phyloP scores from a whole-genome alignment of 2,113 vertebrate species.

The Callocephalon fimbriatum region DNA sequence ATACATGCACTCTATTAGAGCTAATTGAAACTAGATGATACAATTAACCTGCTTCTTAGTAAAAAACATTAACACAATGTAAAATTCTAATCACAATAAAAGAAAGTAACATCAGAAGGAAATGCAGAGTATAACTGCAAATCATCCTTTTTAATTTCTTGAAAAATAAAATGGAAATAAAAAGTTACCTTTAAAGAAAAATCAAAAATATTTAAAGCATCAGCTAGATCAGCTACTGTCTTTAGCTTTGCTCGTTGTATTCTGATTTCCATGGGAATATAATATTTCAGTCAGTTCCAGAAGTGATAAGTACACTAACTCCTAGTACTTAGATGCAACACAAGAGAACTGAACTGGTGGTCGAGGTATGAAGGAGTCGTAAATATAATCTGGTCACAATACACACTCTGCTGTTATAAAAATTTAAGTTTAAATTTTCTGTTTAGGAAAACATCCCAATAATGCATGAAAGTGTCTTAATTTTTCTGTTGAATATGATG shows the following conservation, averaged over 20 bases:
- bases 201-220: neutral
- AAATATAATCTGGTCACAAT: neutral
- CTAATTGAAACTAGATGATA: conserved; percentile 83
- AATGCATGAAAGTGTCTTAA: neutral
- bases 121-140: conserved; percentile 66
- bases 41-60: conserved; percentile 80
- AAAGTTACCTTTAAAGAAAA: neutral
- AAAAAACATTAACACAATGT: conserved; percentile 75
- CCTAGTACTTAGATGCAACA: neutral
- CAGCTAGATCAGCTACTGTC: neutral
- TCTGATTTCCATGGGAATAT: neutral
- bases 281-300: conserved; percentile 36
- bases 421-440: neutral
- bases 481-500: neutral
- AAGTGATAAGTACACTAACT: conserved; percentile 8
- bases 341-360: conserved; percentile 16
- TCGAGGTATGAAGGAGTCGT: neutral
- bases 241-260: neutral
- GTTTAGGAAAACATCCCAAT: neutral
- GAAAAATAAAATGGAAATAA: conserved; percentile 56
- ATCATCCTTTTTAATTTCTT: conserved; percentile 47
- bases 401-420: neutral
- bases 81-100: conserved; percentile 78
- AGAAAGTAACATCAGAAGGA: conserved; percentile 49
- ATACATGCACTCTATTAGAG: conserved; percentile 74